A percentile compares a stretch with the other conserved stretches of the same genome.
Conservation (phyloP, 2,113 vertebrate genomes). For the Helogale parvula region DNA sequence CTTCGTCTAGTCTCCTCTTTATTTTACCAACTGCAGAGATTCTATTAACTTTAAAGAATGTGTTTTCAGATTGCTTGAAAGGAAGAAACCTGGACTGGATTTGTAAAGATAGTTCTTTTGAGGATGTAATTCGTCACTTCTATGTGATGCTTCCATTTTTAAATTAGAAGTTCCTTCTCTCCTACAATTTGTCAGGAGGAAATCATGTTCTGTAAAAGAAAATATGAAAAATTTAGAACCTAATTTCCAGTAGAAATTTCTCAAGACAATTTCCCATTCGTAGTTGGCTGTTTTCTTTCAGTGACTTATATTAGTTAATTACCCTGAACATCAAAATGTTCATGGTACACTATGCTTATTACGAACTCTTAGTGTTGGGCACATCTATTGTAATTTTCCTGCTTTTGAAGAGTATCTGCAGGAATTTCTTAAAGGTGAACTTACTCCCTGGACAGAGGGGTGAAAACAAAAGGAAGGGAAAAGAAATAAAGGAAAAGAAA, state of each 20-base stretch:
- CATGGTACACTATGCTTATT: not conserved
- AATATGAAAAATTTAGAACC: not conserved
- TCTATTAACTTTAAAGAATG: not conserved
- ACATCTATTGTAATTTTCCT: not conserved
- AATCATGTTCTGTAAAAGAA: slow-evolving; percentile 32
- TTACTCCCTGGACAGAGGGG: not conserved
- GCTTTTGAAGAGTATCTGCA: not conserved
- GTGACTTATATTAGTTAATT: not conserved
- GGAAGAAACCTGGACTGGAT: not conserved
- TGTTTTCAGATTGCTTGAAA: slow-evolving; percentile 28
- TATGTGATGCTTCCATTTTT: not conserved
- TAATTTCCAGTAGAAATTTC: not conserved
- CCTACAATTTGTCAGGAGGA: not conserved
- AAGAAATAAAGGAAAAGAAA: no score
- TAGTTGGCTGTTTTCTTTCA: not conserved
- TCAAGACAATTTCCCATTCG: not conserved
- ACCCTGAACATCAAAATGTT: not conserved
- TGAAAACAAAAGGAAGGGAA: not conserved
- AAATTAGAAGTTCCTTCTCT: slow-evolving; percentile 28
- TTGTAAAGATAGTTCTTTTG: not conserved
- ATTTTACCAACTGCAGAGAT: not conserved
- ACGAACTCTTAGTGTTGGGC: not conserved
- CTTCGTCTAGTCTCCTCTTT: not conserved
- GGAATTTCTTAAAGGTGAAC: not conserved
- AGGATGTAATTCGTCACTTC: slow-evolving; percentile 13